A percentile compares a stretch with the other conserved stretches of the same genome.
phyloP scores from a whole-genome alignment of 1,140 invertebrate species.

The Hylyphantes graminicola region DNA sequence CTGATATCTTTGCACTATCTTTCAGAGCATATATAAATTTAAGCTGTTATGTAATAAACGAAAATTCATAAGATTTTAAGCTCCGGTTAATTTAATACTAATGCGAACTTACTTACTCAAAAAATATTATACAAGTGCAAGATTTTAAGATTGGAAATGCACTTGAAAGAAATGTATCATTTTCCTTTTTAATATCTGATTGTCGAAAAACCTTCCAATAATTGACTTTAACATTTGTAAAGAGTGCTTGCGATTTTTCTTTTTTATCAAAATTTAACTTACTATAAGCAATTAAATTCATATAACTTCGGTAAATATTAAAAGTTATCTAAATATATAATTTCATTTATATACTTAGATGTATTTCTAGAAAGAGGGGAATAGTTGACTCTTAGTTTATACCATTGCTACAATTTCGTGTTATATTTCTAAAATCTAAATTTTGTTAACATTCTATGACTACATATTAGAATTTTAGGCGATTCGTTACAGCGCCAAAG shows the following conservation, averaged over 20 bases:
- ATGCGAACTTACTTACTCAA: no score
- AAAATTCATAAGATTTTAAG: no score
- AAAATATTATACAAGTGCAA: no score
- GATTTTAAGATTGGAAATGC: no score
- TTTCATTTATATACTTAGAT: constrained; percentile 33
- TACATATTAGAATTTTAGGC: constrained; percentile 30
- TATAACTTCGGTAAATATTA: constrained; percentile 26
- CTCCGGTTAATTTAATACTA: no score
- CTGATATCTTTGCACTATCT: no score
- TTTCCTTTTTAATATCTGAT: no score
- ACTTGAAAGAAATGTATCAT: no score
- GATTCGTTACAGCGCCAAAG: not conserved
- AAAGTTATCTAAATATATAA: constrained; percentile 52
- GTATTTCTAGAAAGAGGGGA: constrained; percentile 27
- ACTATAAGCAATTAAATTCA: constrained; percentile 1
- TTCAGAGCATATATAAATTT: no score
- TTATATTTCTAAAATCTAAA: constrained; percentile 35
- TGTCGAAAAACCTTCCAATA: constrained; percentile 30
- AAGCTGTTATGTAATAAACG: no score
- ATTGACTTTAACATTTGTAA: constrained; percentile 21
- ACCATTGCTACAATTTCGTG: constrained; percentile 50
- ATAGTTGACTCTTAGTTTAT: constrained; percentile 40
- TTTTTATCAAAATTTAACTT: constrained; percentile 26
- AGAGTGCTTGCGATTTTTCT: not conserved
- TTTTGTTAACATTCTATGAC: constrained; percentile 18